Evolutionary conservation across 2,888 invertebrate genomes (phyloP), one percentile per base, ranked within the genome.

Genomic region (Ecliptopera silaceata): DNA sequence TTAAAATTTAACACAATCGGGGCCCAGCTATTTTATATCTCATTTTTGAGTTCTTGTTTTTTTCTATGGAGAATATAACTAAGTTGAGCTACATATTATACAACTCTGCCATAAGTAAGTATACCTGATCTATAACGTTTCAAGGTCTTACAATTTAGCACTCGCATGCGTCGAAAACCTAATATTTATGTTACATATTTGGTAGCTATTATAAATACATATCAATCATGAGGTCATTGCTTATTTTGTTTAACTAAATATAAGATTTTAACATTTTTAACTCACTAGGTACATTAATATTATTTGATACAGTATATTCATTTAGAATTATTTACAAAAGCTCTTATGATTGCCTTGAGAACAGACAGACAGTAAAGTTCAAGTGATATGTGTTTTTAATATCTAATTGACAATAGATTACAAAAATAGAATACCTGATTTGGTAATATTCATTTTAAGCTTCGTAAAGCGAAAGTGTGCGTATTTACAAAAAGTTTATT

Each of bases 391-490:
- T 82, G 69, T 59, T 64, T 61, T 68, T 63, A 51, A 64, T 57
- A 43, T 69, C 71, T 80, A 83, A 82, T 82, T 82, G 81, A 82
- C 71, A 72, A 69, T 61, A 64, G 31, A 59, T 68, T 67, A 79
- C 68, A 81, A 82, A 81, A 79, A 80, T 80, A 82, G 69, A 72
- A 66, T 66, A 66, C 59, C 64, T 56, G 59, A 57, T 50, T 22
- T 63, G 63, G 74, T 49, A 51, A 18, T 42, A 36, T 36, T 60
- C 61, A 49, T 45, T 49, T 53, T 42, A 51, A 32, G 42, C 42
- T 43, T 58, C 41, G 47, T 56, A 59, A 49, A 59, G 51, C 38
- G 22, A 47, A 15, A 22, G 36, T 63, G 59, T 63, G 61, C 59
- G 56, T 49, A 20, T 51, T 39, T 17, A 54, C 12, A 45, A 18